Conservation (phyloP, 1,140 invertebrate genomes). For the Drosophila kurseongensis region DNA sequence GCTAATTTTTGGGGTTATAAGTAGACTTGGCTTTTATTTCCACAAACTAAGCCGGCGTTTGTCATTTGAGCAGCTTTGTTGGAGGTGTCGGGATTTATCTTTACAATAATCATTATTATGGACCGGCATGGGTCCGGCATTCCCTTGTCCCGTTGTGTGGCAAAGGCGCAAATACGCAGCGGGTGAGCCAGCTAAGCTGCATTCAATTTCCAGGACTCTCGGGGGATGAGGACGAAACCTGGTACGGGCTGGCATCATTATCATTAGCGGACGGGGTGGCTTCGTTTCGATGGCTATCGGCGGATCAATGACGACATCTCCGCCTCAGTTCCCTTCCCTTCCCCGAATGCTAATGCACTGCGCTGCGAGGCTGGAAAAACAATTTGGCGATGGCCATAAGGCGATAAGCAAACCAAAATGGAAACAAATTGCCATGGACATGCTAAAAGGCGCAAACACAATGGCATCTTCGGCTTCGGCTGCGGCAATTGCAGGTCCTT, state of each 20-base stretch:
- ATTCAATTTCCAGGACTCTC: conserved; percentile 63
- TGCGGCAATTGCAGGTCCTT: conserved; percentile 74
- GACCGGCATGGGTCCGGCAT: conserved; percentile 47
- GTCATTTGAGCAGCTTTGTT: conserved; percentile 81
- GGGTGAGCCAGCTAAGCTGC: conserved; percentile 74
- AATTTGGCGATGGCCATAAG: conserved; percentile 74
- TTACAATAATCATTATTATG: conserved; percentile 79
- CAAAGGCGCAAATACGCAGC: conserved; percentile 81
- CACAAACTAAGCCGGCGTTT: conserved; percentile 62
- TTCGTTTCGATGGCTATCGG: conserved; percentile 66
- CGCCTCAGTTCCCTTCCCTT: conserved; percentile 19
- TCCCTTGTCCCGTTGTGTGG: conserved; percentile 43
- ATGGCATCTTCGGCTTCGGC: conserved; percentile 22
- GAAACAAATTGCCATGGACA: conserved; percentile 76
- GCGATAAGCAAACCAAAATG: conserved; percentile 81
- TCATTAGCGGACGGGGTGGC: conserved; percentile 73
- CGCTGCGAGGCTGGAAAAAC: conserved; percentile 47
- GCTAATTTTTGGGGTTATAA: conserved; percentile 7
- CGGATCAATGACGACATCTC: conserved; percentile 74
- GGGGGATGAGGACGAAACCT: conserved; percentile 46
- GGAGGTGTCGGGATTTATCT: conserved; percentile 81
- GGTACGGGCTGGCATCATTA: conserved; percentile 61
- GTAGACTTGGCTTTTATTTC: neutral
- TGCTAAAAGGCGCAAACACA: conserved; percentile 64
- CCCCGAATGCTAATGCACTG: conserved; percentile 64